A percentile compares a stretch with the other conserved stretches of the same genome.
Evolutionary conservation across 2,888 invertebrate species (phyloP).

Genomic region (Chaitophorus viminalis): DNA sequence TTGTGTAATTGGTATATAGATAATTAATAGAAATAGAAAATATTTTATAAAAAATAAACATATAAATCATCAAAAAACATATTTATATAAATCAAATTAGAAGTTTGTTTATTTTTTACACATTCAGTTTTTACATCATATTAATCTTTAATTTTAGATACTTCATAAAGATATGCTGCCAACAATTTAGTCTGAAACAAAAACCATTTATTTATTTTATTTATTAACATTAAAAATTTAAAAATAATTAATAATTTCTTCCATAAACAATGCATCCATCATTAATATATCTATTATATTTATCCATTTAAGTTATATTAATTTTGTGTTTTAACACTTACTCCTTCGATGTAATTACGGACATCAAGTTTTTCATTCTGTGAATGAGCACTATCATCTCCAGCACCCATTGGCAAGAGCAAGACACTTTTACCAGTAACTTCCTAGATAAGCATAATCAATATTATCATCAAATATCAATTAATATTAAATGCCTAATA

Average conservation of each 20-base stretch:
- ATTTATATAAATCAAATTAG: no score
- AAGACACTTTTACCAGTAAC: conserved; percentile 76
- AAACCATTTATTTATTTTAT: neutral
- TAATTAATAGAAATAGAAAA: no score
- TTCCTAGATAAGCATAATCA: neutral
- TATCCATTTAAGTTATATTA: no score
- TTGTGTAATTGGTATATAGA: no score
- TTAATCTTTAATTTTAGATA: conserved; percentile 58
- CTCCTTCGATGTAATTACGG: conserved; percentile 93
- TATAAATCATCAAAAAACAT: no score
- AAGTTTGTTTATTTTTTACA: no score
- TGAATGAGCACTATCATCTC: conserved; percentile 98
- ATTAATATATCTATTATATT: no score
- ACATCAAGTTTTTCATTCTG: conserved; percentile 97
- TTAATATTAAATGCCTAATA: no score
- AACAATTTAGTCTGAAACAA: conserved; percentile 86
- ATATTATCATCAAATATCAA: no score
- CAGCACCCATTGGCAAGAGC: conserved; percentile 92
- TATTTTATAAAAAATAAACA: no score
- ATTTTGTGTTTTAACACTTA: conserved; percentile 69
- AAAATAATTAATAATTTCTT: neutral
- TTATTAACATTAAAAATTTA: neutral
- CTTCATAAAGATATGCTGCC: conserved; percentile 88
- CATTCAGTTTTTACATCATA: no score
- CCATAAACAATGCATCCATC: no score